Evolutionary conservation across 2,113 vertebrate species (phyloP).

Genomic region (Corythornis madagascariensis): DNA sequence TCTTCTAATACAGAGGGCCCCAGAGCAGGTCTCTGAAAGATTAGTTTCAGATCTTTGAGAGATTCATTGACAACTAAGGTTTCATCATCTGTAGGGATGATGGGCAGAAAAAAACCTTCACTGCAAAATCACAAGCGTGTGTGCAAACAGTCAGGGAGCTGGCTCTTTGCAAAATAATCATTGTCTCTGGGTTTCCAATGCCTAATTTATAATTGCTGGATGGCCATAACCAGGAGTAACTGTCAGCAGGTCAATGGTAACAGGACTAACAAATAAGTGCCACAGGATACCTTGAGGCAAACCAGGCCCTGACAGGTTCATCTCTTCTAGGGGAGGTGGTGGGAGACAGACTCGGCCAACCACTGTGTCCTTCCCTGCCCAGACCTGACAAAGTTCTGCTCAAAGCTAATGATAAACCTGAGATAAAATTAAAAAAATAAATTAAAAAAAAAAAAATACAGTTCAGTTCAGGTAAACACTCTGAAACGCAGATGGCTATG

Average conservation of each 20-base stretch:
- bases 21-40: not conserved
- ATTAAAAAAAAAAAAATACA: not conserved
- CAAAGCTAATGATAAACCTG: conserved; percentile 46
- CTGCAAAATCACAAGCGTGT: not conserved
- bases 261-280: conserved; percentile 33
- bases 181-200: not conserved
- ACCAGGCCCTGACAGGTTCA: not conserved
- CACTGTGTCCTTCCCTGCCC: not conserved
- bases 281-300: conserved; percentile 44
- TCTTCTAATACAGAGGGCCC: not conserved
- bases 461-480: conserved; percentile 54
- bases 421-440: not conserved
- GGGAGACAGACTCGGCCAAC: not conserved
- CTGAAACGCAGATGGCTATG: conserved; percentile 47
- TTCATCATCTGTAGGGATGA: not conserved
- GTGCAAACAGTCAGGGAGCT: not conserved
- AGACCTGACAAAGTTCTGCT: conserved; percentile 18
- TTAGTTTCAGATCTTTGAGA: conserved; percentile 6
- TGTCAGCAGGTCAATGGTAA: not conserved
- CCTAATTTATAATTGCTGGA: not conserved
- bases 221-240: not conserved
- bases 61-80: not conserved
- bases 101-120: not conserved
- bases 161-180: not conserved
- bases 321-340: not conserved